Evolutionary conservation across 1,140 invertebrate genomes (phyloP).

Genomic region (Atopsyche davidsoni): DNA sequence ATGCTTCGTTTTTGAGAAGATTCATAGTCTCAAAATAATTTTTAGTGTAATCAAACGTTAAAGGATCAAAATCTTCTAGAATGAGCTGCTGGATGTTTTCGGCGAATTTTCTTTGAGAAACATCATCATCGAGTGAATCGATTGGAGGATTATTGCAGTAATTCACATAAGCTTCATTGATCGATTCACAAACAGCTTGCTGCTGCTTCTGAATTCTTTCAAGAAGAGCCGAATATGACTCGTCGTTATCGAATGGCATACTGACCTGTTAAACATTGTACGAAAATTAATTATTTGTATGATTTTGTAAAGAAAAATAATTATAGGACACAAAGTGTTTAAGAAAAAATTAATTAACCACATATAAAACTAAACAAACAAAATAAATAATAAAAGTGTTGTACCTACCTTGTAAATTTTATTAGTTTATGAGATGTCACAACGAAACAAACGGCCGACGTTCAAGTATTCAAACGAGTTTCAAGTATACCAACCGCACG

Average conservation of each 20-base stretch:
- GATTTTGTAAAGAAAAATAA: too few relatives aligned
- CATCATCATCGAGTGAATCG: background rate
- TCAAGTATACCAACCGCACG: too few relatives aligned
- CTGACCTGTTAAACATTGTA: too few relatives aligned
- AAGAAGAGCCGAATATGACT: slow-evolving; percentile 8
- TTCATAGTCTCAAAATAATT: slow-evolving; percentile 18
- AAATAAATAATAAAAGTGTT: too few relatives aligned
- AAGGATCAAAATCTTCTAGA: slow-evolving; percentile 23
- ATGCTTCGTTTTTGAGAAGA: slow-evolving; percentile 35
- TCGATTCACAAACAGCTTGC: slow-evolving; percentile 13
- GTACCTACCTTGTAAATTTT: too few relatives aligned
- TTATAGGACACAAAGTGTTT: too few relatives aligned
- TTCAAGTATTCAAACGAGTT: too few relatives aligned
- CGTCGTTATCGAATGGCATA: slow-evolving; percentile 7
- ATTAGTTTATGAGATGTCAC: too few relatives aligned
- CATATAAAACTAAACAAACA: too few relatives aligned
- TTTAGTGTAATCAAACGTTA: slow-evolving; percentile 17
- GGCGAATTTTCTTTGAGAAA: slow-evolving; percentile 11
- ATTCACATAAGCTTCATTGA: slow-evolving; percentile 11
- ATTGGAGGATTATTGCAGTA: slow-evolving; percentile 15
- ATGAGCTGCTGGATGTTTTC: slow-evolving; percentile 15
- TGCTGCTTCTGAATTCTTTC: slow-evolving; percentile 13
- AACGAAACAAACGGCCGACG: too few relatives aligned
- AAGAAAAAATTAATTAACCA: too few relatives aligned
- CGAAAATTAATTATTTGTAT: too few relatives aligned